Conservation (phyloP, 1,140 invertebrate species). For the Megalopta genalis region DNA sequence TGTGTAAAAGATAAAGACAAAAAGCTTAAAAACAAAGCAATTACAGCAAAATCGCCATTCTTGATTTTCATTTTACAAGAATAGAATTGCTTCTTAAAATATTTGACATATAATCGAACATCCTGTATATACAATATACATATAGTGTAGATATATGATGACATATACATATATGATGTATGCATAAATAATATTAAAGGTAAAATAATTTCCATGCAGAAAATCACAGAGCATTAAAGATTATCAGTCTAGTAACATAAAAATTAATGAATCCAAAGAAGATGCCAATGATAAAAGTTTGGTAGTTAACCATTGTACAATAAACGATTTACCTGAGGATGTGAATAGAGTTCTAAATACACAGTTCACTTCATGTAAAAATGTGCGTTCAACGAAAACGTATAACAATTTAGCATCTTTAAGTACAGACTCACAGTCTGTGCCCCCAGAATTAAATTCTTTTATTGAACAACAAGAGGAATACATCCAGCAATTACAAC, state of each 20-base stretch:
- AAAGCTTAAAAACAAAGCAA: no score
- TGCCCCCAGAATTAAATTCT: constrained; percentile 82
- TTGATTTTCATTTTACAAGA: no score
- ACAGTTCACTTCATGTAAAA: constrained; percentile 26
- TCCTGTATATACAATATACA: no score
- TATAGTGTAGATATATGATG: neutral
- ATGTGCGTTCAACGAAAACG: constrained; percentile 19
- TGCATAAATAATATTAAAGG: neutral
- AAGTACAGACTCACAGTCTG: constrained; percentile 46
- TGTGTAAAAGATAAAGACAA: no score
- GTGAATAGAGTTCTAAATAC: constrained; percentile 7
- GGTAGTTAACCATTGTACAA: constrained; percentile 61
- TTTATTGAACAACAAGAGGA: constrained; percentile 91
- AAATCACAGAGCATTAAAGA: constrained; percentile 53
- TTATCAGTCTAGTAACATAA: constrained; percentile 63
- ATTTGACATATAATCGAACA: no score
- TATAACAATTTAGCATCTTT: constrained; percentile 45
- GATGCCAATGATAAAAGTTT: constrained; percentile 71
- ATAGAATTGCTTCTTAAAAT: no score
- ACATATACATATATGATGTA: no score
- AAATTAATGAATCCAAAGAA: constrained; percentile 68
- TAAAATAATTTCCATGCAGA: constrained; percentile 41
- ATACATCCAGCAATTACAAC: constrained; percentile 90
- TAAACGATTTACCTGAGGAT: constrained; percentile 58
- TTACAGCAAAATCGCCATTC: no score